Percentiles rank a stretch among this genome's conserved stretches.
Evolutionary conservation across 2,888 invertebrate genomes (phyloP).

Genomic region (Mesochorus sp.): DNA sequence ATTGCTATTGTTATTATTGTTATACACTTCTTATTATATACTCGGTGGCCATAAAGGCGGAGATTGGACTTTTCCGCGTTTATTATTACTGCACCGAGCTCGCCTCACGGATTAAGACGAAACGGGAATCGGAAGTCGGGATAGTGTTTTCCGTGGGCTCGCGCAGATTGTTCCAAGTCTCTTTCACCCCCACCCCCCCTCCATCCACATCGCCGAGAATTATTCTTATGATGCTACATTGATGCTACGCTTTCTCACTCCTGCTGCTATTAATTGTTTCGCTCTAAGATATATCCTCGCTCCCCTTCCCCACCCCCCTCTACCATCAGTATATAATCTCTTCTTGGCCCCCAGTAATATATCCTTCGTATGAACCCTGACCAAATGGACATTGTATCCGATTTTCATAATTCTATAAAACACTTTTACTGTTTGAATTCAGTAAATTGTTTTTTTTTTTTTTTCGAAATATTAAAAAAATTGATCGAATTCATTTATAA

Average conservation of each 20-base stretch:
- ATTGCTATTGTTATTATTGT: background rate
- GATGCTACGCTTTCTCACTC: constrained; percentile 21
- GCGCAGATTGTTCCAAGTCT: constrained; percentile 7
- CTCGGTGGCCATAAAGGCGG: constrained; percentile 74
- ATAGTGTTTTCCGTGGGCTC: constrained; percentile 27
- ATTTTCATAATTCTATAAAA: too few species aligned
- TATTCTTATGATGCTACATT: background rate
- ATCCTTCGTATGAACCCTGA: constrained; percentile 24
- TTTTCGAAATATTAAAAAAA: too few species aligned
- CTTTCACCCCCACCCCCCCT: background rate
- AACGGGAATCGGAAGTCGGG: constrained; percentile 77
- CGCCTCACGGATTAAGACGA: constrained; percentile 77
- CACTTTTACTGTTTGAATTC: too few species aligned
- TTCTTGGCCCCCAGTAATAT: constrained; percentile 45
- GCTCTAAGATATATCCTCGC: background rate
- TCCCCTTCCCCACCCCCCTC: too few species aligned
- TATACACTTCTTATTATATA: background rate
- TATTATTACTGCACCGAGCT: constrained; percentile 75
- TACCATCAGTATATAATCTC: too few species aligned
- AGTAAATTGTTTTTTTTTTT: too few species aligned
- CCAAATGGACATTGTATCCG: too few species aligned
- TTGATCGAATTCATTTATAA: too few species aligned
- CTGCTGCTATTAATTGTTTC: constrained; percentile 38
- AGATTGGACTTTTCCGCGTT: constrained; percentile 78
- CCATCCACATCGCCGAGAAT: background rate